Evolutionary conservation across 2,113 vertebrate species (phyloP).

Genomic region (Colistium nudipinnis): DNA sequence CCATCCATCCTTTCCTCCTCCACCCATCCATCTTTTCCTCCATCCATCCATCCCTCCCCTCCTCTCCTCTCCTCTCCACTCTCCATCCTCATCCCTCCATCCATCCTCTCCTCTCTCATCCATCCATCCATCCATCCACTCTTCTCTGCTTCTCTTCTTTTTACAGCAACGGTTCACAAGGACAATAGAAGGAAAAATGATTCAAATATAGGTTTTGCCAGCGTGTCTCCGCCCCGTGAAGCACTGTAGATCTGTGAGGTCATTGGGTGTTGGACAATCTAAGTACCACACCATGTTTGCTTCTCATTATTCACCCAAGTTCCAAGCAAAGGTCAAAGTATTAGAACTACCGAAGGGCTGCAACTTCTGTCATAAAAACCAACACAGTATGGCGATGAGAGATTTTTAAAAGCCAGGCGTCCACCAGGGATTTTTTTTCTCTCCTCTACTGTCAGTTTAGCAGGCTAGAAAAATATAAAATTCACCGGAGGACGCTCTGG

Average conservation of each 20-base stretch:
- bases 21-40: neutral
- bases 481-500: slow-evolving; percentile 18
- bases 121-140: neutral
- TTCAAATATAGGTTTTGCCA: slow-evolving; percentile 6
- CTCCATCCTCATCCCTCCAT: neutral
- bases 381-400: too few relatives aligned
- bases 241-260: neutral
- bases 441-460: slow-evolving; percentile 36
- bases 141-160: neutral
- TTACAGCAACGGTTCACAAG: neutral
- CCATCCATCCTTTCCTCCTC: too few relatives aligned
- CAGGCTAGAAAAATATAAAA: slow-evolving; percentile 30
- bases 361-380: too few relatives aligned
- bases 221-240: neutral
- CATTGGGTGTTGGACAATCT: too few relatives aligned
- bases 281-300: too few relatives aligned
- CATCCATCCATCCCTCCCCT: neutral
- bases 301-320: too few relatives aligned
- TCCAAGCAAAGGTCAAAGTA: neutral
- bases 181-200: neutral
- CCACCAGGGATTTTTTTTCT: slow-evolving; percentile 27
- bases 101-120: neutral
- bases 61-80: neutral
- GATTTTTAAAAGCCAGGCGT: slow-evolving; percentile 34
- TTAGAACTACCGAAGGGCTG: too few relatives aligned